Percentiles rank a stretch among this genome's conserved stretches.
These are phyloP conservation scores for Linnaemya vulpina DNA, from an alignment of 2,888 invertebrate species.

Conservation along the genomic window DNA sequence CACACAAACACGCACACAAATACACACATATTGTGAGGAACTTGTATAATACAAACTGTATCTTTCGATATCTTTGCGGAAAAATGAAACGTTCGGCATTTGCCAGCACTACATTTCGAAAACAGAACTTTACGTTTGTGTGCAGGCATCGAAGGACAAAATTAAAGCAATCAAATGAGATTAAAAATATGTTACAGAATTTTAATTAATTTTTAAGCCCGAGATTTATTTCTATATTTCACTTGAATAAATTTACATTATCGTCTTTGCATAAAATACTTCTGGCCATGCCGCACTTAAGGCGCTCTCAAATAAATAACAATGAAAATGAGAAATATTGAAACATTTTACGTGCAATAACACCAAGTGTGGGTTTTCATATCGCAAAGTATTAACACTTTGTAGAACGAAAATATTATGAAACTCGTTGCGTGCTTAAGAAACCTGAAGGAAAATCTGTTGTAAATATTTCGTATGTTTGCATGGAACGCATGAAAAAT, in stretches of 20 bases:
- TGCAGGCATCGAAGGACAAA: background rate
- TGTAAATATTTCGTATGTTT: no score
- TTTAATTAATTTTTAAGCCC: slow-evolving; percentile 44
- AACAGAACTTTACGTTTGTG: background rate
- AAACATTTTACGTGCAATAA: no score
- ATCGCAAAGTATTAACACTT: no score
- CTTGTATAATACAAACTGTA: slow-evolving; percentile 1
- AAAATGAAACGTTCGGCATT: background rate
- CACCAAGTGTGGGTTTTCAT: no score
- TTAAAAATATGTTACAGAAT: slow-evolving; percentile 26
- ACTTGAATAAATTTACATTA: background rate
- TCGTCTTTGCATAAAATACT: background rate
- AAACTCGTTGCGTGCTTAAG: no score
- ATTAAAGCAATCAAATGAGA: slow-evolving; percentile 17
- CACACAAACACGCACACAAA: slow-evolving; percentile 1
- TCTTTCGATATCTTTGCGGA: background rate
- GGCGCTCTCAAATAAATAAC: no score
- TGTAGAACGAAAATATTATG: no score
- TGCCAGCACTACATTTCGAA: background rate
- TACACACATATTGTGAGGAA: background rate
- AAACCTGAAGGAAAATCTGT: no score
- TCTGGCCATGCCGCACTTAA: no score
- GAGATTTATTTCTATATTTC: slow-evolving; percentile 6
- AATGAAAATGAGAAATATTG: no score
- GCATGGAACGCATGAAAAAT: no score